Conservation (phyloP, 2,113 vertebrate species). For the Tauraco erythrolophus region DNA sequence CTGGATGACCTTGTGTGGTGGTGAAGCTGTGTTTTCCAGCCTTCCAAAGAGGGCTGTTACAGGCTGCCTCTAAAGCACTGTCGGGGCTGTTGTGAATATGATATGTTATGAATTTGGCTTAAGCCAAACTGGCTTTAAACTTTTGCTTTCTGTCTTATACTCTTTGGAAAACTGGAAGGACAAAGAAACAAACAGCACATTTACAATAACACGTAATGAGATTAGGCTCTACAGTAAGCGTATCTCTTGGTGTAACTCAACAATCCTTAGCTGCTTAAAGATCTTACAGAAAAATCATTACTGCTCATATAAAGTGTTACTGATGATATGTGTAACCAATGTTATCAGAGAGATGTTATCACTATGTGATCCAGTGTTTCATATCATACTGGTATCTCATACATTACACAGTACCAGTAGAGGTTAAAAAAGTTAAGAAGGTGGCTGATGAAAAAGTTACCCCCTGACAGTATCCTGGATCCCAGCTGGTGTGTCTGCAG, state of each 20-base stretch:
- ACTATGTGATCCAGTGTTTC: not conserved
- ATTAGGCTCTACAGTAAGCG: not conserved
- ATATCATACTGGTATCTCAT: not conserved
- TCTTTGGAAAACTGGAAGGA: not conserved
- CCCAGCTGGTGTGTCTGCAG: not conserved
- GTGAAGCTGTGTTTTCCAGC: not conserved
- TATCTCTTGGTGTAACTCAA: not conserved
- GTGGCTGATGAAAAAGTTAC: not conserved
- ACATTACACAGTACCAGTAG: no score
- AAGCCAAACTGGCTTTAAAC: not conserved
- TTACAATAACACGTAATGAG: not conserved
- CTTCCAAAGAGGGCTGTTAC: not conserved
- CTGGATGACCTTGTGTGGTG: not conserved
- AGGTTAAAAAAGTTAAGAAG: not conserved
- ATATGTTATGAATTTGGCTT: not conserved
- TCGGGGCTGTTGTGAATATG: not conserved
- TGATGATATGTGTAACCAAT: not conserved
- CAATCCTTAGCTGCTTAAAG: not conserved
- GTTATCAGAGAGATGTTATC: not conserved
- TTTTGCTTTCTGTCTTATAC: not conserved
- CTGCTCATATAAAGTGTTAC: not conserved
- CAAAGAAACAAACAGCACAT: not conserved
- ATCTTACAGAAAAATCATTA: not conserved
- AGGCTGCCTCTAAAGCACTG: not conserved
- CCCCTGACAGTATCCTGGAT: not conserved